Base-by-base conservation (phyloP, 2,888 invertebrate species). In the Drosophila macrospina region DNA sequence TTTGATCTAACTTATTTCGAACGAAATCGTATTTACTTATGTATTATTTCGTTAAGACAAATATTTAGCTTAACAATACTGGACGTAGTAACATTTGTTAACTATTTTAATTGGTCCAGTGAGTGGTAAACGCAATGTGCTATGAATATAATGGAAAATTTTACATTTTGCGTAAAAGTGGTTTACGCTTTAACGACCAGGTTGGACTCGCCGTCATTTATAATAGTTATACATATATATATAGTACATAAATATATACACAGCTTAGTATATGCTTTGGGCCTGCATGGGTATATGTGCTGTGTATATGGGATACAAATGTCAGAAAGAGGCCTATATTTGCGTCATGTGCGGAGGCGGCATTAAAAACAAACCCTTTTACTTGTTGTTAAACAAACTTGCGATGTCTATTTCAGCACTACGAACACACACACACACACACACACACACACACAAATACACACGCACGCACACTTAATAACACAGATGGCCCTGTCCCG, bases 371-470 rank as follows among this genome's bases (percentile, higher is more conserved):
- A 85, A 85, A 85, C 82, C 87, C 83, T 80, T 81, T 85, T 70
- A 69, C 82, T 79, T 80, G 79, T 77, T 79, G 78, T 86, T 84
- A 86, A 84, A 77, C 85, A 84, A 84, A 84, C 85, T 87, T 85
- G 86, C 80, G 80, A 85, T 87, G 87, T 80, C 73, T 78, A 83
- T 83, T 75, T 78, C 70, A 75, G 66, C 69, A 76, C 66, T 47
- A 60, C 69, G 59, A 56, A 76, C 54, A 67, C 26, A 50, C 51
- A 48, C 59, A 50, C 13, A 48, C 15, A 60, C n/a, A 48, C 41
- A 45, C 51, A 50, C 16, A 20, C 10, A 50, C 10, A 36, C n/a
- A 30, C 30, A 15, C 36, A 56, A 15, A 50, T 48, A 32, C 44
- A 56, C 32, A 54, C 61, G 45, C 42, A 54, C 51, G 6, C 48